Percentiles rank a stretch among this genome's conserved stretches.
These are phyloP conservation scores for Cairina moschata DNA, from an alignment of 2,113 vertebrate genomes.

Conservation along the genomic window DNA sequence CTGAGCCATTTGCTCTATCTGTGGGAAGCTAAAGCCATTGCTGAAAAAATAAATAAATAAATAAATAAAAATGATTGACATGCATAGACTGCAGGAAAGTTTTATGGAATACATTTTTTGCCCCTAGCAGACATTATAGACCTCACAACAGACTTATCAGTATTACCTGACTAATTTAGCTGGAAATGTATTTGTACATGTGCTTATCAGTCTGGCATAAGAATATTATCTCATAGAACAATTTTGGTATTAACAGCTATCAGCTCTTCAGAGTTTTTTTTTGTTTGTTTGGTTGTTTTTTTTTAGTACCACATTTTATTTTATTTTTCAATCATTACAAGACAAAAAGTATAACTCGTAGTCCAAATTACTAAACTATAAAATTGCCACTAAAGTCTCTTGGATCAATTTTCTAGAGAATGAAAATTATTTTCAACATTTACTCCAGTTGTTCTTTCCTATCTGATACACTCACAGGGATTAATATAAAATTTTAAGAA, in stretches of 20 bases:
- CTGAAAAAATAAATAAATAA: slow-evolving; percentile 62
- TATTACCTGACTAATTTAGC: slow-evolving; percentile 51
- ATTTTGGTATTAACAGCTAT: slow-evolving; percentile 35
- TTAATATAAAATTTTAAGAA: neutral
- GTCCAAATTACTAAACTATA: neutral
- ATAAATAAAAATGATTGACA: slow-evolving; percentile 50
- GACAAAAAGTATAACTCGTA: neutral
- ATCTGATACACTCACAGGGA: neutral
- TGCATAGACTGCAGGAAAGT: slow-evolving; percentile 26
- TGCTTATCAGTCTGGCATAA: slow-evolving; percentile 63
- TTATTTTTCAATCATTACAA: neutral
- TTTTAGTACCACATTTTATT: slow-evolving; percentile 14
- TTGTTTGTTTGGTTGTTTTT: no score
- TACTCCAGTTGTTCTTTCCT: neutral
- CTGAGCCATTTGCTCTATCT: slow-evolving; percentile 20
- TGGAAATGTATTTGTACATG: neutral
- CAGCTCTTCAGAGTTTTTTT: neutral
- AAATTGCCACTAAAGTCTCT: neutral
- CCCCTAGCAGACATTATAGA: slow-evolving; percentile 34
- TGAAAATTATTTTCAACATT: neutral
- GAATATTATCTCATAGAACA: slow-evolving; percentile 35
- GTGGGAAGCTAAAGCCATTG: slow-evolving; percentile 35
- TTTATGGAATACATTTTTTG: slow-evolving; percentile 3
- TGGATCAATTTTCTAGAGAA: neutral
- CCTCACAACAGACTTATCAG: slow-evolving; percentile 32